Evolutionary conservation across 2,797 vertebrate species (phyloP).

Genomic region (Graptemys geographica): DNA sequence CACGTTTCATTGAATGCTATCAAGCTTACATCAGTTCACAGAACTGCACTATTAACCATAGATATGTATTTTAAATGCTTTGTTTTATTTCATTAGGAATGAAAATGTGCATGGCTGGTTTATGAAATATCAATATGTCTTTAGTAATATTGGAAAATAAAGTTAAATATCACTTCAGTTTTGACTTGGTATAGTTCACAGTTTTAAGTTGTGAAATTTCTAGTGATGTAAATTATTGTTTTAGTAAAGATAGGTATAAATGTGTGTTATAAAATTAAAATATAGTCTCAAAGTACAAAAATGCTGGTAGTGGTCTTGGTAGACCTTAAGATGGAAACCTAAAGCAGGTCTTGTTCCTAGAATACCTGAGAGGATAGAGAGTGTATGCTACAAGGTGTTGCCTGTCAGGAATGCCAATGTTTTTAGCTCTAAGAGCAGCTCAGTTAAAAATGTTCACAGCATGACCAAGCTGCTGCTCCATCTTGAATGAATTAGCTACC

Average conservation of each 20-base stretch:
- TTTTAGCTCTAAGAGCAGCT: not conserved
- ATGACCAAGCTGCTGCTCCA: not conserved
- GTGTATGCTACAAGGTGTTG: constrained; percentile 8
- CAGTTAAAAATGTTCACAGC: constrained; percentile 5
- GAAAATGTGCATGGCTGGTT: constrained; percentile 63
- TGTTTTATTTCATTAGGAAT: constrained; percentile 43
- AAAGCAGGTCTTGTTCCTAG: constrained; percentile 48
- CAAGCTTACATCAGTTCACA: constrained; percentile 27
- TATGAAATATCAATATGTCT: constrained; percentile 53
- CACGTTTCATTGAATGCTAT: constrained; percentile 29
- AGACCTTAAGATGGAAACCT: not conserved
- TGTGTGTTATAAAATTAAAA: constrained; percentile 38
- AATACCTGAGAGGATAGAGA: constrained; percentile 46
- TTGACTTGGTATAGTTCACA: constrained; percentile 50
- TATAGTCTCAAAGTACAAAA: constrained; percentile 1
- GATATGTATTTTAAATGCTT: constrained; percentile 34
- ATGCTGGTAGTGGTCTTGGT: constrained; percentile 27
- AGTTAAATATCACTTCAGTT: constrained; percentile 45
- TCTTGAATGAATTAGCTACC: not conserved
- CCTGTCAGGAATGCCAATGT: not conserved
- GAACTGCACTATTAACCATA: not conserved
- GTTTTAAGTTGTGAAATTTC: constrained; percentile 39
- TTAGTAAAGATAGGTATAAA: constrained; percentile 69
- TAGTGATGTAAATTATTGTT: constrained; percentile 22
- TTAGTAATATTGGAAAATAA: constrained; percentile 50